These are phyloP conservation scores for Glareola pratincola DNA, from an alignment of 2,113 vertebrate genomes.

Conservation along the genomic window DNA sequence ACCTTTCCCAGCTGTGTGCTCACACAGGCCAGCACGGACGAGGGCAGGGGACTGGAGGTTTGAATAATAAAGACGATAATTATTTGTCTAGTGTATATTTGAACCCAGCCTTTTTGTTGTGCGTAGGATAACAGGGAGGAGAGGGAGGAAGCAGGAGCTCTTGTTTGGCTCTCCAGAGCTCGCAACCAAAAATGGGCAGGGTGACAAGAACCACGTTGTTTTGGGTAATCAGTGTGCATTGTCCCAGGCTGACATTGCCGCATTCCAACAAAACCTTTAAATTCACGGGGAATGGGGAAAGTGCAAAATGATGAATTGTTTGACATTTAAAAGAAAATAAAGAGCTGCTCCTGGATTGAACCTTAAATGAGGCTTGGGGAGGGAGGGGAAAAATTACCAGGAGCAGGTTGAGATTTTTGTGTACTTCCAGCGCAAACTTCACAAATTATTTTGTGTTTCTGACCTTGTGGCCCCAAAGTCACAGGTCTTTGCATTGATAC, in stretches of 20 bases:
- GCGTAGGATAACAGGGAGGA: neutral
- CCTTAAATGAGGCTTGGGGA: neutral
- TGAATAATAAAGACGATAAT: neutral
- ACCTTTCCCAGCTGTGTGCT: neutral
- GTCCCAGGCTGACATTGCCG: neutral
- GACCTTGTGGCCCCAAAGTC: neutral
- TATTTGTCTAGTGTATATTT: neutral
- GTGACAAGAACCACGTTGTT: neutral
- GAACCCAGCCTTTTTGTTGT: neutral
- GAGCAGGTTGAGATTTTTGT: neutral
- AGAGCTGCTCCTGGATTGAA: neutral
- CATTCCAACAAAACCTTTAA: neutral
- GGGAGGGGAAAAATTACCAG: neutral
- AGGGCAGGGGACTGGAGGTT: neutral
- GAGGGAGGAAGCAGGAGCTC: neutral
- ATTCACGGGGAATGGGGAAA: neutral
- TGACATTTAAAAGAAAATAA: neutral
- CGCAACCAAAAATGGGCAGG: neutral
- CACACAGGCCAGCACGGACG: neutral
- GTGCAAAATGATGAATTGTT: conserved; percentile 6
- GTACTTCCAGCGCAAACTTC: neutral
- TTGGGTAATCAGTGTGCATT: neutral
- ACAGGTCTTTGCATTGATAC: neutral
- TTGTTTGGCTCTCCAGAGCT: neutral
- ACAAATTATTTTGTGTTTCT: neutral